These are phyloP conservation scores for Clarias pachynema DNA, from an alignment of 2,797 vertebrate species.

Conservation along the genomic window DNA sequence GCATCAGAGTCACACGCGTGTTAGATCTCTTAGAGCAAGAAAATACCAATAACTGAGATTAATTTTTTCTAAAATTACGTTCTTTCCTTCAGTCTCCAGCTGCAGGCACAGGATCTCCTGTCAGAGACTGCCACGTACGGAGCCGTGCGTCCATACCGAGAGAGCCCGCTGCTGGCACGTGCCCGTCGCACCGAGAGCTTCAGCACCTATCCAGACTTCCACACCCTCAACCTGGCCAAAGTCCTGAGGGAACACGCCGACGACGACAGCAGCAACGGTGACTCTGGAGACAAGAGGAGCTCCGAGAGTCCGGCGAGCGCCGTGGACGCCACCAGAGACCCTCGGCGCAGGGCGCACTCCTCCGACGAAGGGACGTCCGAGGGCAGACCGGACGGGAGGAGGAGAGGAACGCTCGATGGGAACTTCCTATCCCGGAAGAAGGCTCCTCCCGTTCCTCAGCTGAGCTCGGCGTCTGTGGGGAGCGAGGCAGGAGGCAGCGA, in stretches of 20 bases:
- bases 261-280: slow-evolving; percentile 69
- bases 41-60: neutral
- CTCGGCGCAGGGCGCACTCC: slow-evolving; percentile 73
- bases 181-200: slow-evolving; percentile 94
- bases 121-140: slow-evolving; percentile 88
- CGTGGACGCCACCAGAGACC: slow-evolving; percentile 78
- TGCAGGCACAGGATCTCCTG: slow-evolving; percentile 86
- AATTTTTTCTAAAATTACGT: neutral
- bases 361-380: slow-evolving; percentile 85
- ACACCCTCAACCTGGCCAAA: slow-evolving; percentile 83
- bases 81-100: slow-evolving; percentile 81
- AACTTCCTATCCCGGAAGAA: slow-evolving; percentile 87
- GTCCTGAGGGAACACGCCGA: slow-evolving; percentile 73
- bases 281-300: slow-evolving; percentile 73
- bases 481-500: slow-evolving; percentile 82
- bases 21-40: neutral
- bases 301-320: slow-evolving; percentile 62
- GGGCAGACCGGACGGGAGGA: slow-evolving; percentile 78
- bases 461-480: slow-evolving; percentile 77
- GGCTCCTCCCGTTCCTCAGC: slow-evolving; percentile 78
- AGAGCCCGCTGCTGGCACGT: slow-evolving; percentile 93
- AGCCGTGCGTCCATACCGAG: slow-evolving; percentile 90
- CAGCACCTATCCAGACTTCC: slow-evolving; percentile 92
- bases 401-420: slow-evolving; percentile 86
- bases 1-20: neutral